These are phyloP conservation scores for Coboldia fuscipes DNA, from an alignment of 1,140 invertebrate species.

Conservation along the genomic window DNA sequence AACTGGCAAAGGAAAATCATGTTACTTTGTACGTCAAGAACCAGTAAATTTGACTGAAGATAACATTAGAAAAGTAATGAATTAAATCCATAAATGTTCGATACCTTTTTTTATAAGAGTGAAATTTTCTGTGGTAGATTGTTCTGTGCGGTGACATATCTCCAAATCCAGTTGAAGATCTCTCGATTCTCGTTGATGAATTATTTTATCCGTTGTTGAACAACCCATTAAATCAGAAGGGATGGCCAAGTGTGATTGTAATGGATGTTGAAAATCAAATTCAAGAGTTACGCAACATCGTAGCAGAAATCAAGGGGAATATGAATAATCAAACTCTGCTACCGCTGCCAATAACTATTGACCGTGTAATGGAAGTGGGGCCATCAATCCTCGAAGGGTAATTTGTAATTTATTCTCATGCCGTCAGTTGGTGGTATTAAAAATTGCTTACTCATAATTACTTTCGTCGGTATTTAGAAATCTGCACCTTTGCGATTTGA, in stretches of 20 bases:
- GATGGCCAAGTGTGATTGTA: constrained; percentile 45
- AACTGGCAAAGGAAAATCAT: too few species aligned
- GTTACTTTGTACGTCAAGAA: too few species aligned
- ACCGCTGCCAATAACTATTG: constrained; percentile 50
- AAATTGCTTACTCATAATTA: neutral
- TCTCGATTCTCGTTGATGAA: constrained; percentile 51
- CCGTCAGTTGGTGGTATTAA: neutral
- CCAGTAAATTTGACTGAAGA: too few species aligned
- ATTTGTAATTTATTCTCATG: constrained; percentile 1
- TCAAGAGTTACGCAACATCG: constrained; percentile 41
- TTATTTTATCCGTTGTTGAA: constrained; percentile 45
- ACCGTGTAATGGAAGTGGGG: constrained; percentile 33
- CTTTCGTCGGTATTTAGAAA: neutral
- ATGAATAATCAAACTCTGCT: constrained; percentile 28
- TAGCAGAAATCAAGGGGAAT: constrained; percentile 35
- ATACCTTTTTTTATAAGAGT: neutral
- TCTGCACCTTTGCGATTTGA: neutral
- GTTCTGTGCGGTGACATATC: constrained; percentile 28
- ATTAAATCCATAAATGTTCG: constrained; percentile 1
- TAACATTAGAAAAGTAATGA: constrained; percentile 8
- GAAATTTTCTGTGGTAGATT: neutral
- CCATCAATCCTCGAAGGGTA: constrained; percentile 27
- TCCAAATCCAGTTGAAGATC: constrained; percentile 47
- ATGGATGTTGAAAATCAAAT: constrained; percentile 48
- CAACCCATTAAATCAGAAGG: constrained; percentile 32